phyloP scores from a whole-genome alignment of 2,888 invertebrate genomes.

The Nesidiocoris tenuis region DNA sequence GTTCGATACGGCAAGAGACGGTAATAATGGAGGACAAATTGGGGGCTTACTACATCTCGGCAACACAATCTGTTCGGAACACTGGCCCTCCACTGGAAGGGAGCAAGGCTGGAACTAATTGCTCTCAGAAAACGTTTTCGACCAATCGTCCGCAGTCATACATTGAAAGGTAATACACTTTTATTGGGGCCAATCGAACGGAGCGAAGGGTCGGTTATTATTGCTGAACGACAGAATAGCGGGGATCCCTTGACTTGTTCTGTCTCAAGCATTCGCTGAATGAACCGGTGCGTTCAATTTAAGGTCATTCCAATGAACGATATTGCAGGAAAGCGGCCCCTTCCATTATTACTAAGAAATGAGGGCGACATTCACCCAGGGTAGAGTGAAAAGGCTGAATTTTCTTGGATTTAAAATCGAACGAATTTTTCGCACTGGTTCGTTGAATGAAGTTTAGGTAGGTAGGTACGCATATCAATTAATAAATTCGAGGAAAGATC shows the following conservation, averaged over 20 bases:
- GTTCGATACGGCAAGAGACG: not conserved
- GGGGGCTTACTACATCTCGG: not conserved
- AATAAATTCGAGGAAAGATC: too few species aligned
- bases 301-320: not conserved
- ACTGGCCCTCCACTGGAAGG: not conserved
- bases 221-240: not conserved
- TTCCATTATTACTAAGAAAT: not conserved
- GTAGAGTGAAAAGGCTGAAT: too few species aligned
- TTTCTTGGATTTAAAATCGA: too few species aligned
- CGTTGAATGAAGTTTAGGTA: too few species aligned
- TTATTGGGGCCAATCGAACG: slow-evolving; percentile 12
- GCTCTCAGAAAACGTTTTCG: slow-evolving; percentile 29
- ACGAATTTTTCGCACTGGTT: too few species aligned
- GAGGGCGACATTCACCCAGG: too few species aligned
- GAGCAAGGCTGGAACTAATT: slow-evolving; percentile 26
- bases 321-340: not conserved
- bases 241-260: not conserved
- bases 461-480: too few species aligned
- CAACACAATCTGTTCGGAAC: not conserved
- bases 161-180: slow-evolving; percentile 35
- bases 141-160: slow-evolving; percentile 21
- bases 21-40: not conserved
- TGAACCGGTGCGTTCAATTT: not conserved
- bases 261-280: not conserved
- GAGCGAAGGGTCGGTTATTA: not conserved